A percentile compares a stretch with the other conserved stretches of the same genome.
Conservation (phyloP, 2,113 vertebrate species). For the Salvelinus sp. region DNA sequence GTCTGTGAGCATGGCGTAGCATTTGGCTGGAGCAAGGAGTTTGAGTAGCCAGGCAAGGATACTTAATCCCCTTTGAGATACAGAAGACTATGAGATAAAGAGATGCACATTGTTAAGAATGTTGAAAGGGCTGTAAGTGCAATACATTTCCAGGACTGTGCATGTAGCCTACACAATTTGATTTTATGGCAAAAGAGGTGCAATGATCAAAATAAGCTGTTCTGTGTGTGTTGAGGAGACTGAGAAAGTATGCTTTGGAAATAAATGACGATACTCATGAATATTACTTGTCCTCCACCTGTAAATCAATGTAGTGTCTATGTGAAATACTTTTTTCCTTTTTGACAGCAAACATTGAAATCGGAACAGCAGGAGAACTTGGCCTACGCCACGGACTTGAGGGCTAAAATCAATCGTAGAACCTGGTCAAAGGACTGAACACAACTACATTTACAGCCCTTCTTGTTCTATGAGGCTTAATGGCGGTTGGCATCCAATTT, state of each 20-base stretch:
- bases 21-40: too few species aligned
- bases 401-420: too few species aligned
- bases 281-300: not conserved
- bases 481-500: too few species aligned
- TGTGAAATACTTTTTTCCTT: not conserved
- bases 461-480: too few species aligned
- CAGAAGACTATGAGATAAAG: not conserved
- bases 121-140: not conserved
- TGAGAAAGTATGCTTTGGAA: not conserved
- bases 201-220: slow-evolving; percentile 1
- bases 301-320: not conserved
- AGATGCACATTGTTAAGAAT: not conserved
- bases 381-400: too few species aligned
- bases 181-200: not conserved
- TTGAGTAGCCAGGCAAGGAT: too few species aligned
- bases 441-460: too few species aligned
- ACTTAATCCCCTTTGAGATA: not conserved
- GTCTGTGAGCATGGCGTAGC: too few species aligned
- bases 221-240: not conserved
- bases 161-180: not conserved
- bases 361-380: not conserved
- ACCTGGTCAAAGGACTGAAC: too few species aligned
- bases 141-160: not conserved
- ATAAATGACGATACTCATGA: not conserved
- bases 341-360: not conserved